Base-by-base conservation (phyloP, 2,888 invertebrate genomes). In the Drosophila seclusa region DNA sequence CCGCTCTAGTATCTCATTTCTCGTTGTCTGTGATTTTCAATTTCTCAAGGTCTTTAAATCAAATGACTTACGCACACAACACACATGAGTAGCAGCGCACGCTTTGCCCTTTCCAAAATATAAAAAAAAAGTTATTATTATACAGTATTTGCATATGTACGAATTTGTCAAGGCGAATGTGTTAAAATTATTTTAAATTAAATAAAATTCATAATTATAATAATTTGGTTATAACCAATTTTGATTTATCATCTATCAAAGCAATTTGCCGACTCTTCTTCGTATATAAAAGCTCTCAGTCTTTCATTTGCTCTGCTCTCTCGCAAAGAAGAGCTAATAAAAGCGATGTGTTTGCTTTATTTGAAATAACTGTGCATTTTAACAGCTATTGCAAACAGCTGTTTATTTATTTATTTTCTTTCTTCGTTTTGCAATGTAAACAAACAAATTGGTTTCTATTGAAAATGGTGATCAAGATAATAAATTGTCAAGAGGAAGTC, bases 1-100 rank as follows among this genome's bases (percentile, higher is more conserved):
- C 71, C 68, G 80, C 74, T 85, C 80, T 90, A 86, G 90, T 86
- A 87, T 90, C 83, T 86, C 88, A 90, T 88, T 86, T 90, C 76
- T 85, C 67, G 73, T 87, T 63, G 72, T 68, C 69, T 84, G 63
- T 86, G 83, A 84, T 83, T 84, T 84, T 83, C 72, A 74, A 76
- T 80, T 84, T 89, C 70, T 86, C 89, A 84, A 84, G 83, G 83
- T 89, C 84, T 84, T 65, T 32, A 63, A 73, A 75, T 68, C 75
- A 70, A 71, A 68, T 68, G 73, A 74, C 73, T 78, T 83, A 63
- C 80, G 83, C 70, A 66, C 77, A 73, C 65, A 69, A 69, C 59
- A 66, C 53, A 59, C 62, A 70, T 60, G 24, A 59, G 45, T 60
- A 42, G 52, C 58, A 64, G 66, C 42, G 67, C 58, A 59, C 57